A percentile compares a stretch with the other conserved stretches of the same genome.
phyloP scores from a whole-genome alignment of 1,140 invertebrate species.

The Metaphire vulgaris region DNA sequence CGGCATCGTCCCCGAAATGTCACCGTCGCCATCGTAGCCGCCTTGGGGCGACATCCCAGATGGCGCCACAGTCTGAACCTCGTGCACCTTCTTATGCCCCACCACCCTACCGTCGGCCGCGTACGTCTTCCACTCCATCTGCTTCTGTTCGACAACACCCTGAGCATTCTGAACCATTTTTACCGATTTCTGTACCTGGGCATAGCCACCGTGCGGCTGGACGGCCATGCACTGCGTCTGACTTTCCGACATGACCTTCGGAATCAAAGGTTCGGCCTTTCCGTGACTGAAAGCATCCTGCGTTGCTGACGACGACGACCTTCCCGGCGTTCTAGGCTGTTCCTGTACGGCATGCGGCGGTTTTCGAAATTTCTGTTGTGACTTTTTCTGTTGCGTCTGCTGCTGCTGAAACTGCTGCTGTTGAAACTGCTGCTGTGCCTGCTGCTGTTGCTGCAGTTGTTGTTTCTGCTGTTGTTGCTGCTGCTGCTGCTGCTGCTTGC shows the following conservation, averaged over 20 bases:
- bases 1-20: not conserved
- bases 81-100: slow-evolving; percentile 10
- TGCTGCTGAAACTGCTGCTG: not conserved
- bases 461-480: no score
- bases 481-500: no score
- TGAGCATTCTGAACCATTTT: slow-evolving; percentile 7
- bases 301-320: no score
- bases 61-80: not conserved
- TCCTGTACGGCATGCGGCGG: not conserved
- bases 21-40: not conserved
- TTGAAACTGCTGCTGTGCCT: no score
- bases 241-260: not conserved
- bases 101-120: not conserved
- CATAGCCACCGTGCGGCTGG: slow-evolving; percentile 8
- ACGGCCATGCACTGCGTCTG: slow-evolving; percentile 7
- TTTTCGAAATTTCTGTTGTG: not conserved
- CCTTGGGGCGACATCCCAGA: not conserved
- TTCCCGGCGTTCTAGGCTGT: not conserved
- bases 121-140: slow-evolving; percentile 16
- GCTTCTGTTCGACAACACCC: slow-evolving; percentile 11
- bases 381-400: not conserved
- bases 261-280: not conserved
- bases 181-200: slow-evolving; percentile 12
- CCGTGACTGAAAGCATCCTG: no score
- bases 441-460: no score